Conservation (phyloP, 2,113 vertebrate genomes). For the Bucco capensis region DNA sequence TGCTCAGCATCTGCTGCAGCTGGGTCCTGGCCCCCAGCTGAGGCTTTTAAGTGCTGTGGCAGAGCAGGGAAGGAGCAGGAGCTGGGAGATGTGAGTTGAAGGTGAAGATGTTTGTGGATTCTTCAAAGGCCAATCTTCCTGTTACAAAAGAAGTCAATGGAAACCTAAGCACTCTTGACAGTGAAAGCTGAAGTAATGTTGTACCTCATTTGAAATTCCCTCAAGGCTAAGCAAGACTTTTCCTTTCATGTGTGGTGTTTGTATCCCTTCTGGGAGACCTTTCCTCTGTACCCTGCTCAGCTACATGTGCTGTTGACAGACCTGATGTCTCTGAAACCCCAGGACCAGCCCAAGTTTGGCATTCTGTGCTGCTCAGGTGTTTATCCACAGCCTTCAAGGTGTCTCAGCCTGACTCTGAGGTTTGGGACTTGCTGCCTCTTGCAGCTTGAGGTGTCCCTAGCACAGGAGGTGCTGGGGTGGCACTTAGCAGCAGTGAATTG, state of each 20-base stretch:
- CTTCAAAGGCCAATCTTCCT: conserved; percentile 17
- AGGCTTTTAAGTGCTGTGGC: not conserved
- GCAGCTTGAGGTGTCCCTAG: not conserved
- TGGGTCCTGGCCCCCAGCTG: not conserved
- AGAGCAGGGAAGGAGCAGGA: accelerated
- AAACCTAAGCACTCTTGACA: conserved; percentile 36
- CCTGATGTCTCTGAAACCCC: conserved; percentile 34
- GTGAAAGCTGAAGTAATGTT: not conserved
- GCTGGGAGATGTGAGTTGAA: not conserved
- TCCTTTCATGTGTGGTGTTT: conserved; percentile 38
- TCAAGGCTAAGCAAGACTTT: conserved; percentile 52
- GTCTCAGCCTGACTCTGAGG: not conserved
- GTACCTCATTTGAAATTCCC: conserved; percentile 64
- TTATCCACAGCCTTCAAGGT: not conserved
- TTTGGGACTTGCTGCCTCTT: not conserved
- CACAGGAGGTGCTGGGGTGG: not conserved
- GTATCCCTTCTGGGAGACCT: conserved; percentile 56
- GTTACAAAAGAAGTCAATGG: conserved; percentile 30
- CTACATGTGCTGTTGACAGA: conserved; percentile 37
- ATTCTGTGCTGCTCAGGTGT: conserved; percentile 16
- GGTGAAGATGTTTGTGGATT: conserved; percentile 30
- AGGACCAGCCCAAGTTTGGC: conserved; percentile 17
- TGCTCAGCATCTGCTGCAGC: not conserved
- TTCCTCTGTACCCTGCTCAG: not conserved
- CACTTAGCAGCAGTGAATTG: accelerated